Conservation (phyloP, 2,888 invertebrate genomes). For the Xylophagus ater region DNA sequence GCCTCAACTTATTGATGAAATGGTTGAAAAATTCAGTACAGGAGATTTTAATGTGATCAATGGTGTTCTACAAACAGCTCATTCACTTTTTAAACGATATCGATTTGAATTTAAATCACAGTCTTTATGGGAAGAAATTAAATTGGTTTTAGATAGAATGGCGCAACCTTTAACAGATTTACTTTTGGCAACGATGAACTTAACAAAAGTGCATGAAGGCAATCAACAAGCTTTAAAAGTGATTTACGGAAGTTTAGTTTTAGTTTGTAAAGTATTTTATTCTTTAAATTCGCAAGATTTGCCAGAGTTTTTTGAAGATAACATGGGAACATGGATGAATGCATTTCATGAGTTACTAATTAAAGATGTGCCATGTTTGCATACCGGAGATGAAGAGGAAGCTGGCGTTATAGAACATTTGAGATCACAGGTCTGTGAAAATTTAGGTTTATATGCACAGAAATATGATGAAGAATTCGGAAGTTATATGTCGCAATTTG, state of each 20-base stretch:
- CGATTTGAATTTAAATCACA: conserved; percentile 93
- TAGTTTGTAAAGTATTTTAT: conserved; percentile 92
- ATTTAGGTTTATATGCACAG: conserved; percentile 86
- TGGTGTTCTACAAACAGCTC: conserved; percentile 87
- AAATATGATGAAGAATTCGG: conserved; percentile 97
- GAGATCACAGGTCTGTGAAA: conserved; percentile 93
- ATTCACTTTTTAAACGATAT: conserved; percentile 93
- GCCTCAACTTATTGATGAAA: conserved; percentile 84
- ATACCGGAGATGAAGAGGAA: conserved; percentile 72
- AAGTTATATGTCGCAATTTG: conserved; percentile 79
- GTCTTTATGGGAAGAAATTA: conserved; percentile 91
- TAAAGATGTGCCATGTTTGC: conserved; percentile 62
- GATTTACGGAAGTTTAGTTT: conserved; percentile 77
- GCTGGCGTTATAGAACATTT: conserved; percentile 83
- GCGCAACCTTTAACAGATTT: conserved; percentile 89
- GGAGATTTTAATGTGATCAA: conserved; percentile 92
- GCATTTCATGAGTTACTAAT: conserved; percentile 74
- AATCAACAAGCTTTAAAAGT: conserved; percentile 73
- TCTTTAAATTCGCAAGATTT: conserved; percentile 95
- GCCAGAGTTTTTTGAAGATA: conserved; percentile 98
- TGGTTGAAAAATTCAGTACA: conserved; percentile 83
- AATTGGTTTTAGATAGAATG: conserved; percentile 87
- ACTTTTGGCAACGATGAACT: conserved; percentile 76
- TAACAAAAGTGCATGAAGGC: conserved; percentile 63
- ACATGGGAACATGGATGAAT: conserved; percentile 91